Conservation (phyloP, 2,888 invertebrate genomes). For the Cybosia mesomella region DNA sequence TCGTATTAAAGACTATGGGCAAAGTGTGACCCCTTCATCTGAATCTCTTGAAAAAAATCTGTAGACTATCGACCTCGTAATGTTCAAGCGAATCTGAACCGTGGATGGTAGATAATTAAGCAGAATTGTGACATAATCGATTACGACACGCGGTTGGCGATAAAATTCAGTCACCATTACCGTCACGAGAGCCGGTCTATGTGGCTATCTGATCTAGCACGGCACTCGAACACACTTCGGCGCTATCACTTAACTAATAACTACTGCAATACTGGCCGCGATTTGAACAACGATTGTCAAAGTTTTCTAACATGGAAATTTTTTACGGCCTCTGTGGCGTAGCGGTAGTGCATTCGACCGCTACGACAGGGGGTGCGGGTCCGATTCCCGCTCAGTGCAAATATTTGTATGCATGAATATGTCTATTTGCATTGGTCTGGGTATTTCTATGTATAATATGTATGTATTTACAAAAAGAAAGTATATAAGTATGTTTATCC, state of each 20-base stretch:
- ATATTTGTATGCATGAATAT: no score
- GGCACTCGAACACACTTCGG: conserved; percentile 55
- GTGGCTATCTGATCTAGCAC: conserved; percentile 70
- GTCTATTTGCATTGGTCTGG: no score
- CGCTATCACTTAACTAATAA: conserved; percentile 77
- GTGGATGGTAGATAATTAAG: conserved; percentile 9
- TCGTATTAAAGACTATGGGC: no score
- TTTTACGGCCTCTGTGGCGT: no score
- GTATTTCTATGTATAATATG: no score
- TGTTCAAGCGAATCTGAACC: not conserved
- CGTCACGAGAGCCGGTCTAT: conserved; percentile 62
- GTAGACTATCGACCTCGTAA: not conserved
- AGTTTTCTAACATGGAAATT: conserved; percentile 25
- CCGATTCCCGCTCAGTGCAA: no score
- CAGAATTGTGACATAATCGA: conserved; percentile 33
- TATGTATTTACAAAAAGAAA: no score
- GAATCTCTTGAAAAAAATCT: not conserved
- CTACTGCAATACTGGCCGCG: conserved; percentile 54
- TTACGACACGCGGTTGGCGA: conserved; percentile 30
- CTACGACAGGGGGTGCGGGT: no score
- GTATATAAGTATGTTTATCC: no score
- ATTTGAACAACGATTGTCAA: conserved; percentile 58
- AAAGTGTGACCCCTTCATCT: no score
- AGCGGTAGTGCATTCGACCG: no score
- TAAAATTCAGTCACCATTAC: conserved; percentile 52